phyloP scores from a whole-genome alignment of 2,113 vertebrate genomes.

The Sinocyclocheilus rhinocerous region DNA sequence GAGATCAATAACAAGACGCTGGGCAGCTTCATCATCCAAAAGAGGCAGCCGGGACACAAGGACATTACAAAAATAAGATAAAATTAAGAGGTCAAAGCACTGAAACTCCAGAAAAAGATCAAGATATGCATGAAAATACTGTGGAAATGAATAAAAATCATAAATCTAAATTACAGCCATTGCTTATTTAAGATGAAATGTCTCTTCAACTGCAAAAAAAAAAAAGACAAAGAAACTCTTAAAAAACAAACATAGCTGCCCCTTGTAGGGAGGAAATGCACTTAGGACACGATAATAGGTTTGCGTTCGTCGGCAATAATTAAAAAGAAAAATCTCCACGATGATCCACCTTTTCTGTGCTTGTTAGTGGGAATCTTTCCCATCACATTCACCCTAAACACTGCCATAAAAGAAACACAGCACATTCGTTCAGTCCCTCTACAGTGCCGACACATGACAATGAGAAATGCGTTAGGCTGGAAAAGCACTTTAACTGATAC shows the following conservation, averaged over 20 bases:
- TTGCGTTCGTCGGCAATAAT: background rate
- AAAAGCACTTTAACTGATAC: conserved; percentile 55
- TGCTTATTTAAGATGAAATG: background rate
- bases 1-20: conserved; percentile 1
- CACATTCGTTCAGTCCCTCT: background rate
- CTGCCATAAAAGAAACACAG: conserved; percentile 4
- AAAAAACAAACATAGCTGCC: conserved; percentile 43
- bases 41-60: conserved; percentile 37
- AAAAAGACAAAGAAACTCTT: background rate
- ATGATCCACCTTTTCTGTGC: conserved; percentile 22
- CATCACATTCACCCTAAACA: conserved; percentile 5
- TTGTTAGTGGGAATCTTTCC: conserved; percentile 1
- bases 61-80: background rate
- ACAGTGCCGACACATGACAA: background rate
- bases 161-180: conserved; percentile 7
- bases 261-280: conserved; percentile 47
- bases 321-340: background rate
- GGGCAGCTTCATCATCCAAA: conserved; percentile 47
- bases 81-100: conserved; percentile 31
- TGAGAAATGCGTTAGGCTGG: conserved; percentile 43
- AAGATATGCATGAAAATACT: conserved; percentile 3
- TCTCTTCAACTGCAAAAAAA: conserved; percentile 19
- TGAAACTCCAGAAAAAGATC: conserved; percentile 24
- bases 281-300: conserved; percentile 30
- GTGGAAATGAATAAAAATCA: background rate